Conservation (phyloP, 1,140 invertebrate genomes). For the Drosophila parabipectinata region DNA sequence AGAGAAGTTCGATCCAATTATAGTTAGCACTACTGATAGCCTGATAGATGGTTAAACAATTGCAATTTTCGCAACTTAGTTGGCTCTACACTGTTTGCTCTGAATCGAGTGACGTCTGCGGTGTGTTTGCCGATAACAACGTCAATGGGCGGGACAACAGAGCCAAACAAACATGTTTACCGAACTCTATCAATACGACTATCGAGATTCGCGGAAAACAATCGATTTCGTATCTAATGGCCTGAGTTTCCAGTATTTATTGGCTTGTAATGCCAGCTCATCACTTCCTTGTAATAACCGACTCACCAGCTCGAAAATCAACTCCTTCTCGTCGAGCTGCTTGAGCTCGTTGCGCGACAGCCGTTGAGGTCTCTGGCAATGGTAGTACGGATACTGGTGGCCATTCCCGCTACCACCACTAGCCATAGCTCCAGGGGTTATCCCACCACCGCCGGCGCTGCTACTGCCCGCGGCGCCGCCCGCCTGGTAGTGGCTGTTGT, state of each 20-base stretch:
- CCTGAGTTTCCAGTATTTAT: not conserved
- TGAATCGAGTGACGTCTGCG: constrained; percentile 55
- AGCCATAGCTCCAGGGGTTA: constrained; percentile 3
- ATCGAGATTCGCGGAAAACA: constrained; percentile 45
- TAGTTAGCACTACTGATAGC: constrained; percentile 14
- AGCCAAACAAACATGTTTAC: constrained; percentile 40
- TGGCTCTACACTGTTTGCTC: constrained; percentile 7
- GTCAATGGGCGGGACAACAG: constrained; percentile 50
- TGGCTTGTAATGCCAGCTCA: not conserved
- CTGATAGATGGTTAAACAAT: not conserved
- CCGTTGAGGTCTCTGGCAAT: constrained; percentile 87
- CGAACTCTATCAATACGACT: constrained; percentile 33
- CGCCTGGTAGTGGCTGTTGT: constrained; percentile 65
- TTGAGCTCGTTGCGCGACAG: constrained; percentile 92
- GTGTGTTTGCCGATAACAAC: constrained; percentile 71
- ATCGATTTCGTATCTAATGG: constrained; percentile 23
- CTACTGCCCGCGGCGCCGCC: constrained; percentile 64
- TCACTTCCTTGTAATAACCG: not conserved
- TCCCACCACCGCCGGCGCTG: constrained; percentile 21
- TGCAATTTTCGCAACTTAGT: constrained; percentile 24
- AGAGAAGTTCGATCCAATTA: not conserved
- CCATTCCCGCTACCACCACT: constrained; percentile 26
- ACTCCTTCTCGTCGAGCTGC: constrained; percentile 95
- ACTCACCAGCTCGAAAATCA: constrained; percentile 96
- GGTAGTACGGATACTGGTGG: constrained; percentile 62